phyloP scores from a whole-genome alignment of 2,113 vertebrate genomes.

The Muntiacus reevesi region DNA sequence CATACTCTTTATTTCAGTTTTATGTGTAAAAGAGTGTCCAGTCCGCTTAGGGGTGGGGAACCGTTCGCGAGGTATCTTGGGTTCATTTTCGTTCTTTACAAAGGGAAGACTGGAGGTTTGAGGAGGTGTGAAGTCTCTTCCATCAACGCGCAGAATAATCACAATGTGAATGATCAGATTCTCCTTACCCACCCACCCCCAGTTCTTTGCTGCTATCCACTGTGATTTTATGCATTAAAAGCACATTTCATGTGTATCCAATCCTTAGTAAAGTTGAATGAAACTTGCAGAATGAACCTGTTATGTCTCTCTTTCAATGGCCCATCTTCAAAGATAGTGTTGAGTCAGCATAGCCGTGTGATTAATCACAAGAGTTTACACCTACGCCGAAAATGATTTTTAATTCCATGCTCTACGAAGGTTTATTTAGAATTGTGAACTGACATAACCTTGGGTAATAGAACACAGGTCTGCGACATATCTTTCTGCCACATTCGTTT shows the following conservation, averaged over 20 bases:
- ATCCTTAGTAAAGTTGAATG: slow-evolving; percentile 79
- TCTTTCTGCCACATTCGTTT: slow-evolving; percentile 57
- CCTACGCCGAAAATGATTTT: slow-evolving; percentile 56
- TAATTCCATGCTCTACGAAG: slow-evolving; percentile 35
- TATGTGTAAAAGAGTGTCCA: slow-evolving; percentile 77
- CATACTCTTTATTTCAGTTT: slow-evolving; percentile 81
- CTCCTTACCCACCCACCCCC: slow-evolving; percentile 71
- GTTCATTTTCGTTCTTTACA: slow-evolving; percentile 67
- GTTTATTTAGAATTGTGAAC: slow-evolving; percentile 39
- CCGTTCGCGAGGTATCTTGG: slow-evolving; percentile 58
- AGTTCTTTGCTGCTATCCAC: slow-evolving; percentile 89
- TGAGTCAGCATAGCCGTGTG: slow-evolving; percentile 53
- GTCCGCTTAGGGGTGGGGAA: slow-evolving; percentile 69
- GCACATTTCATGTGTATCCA: slow-evolving; percentile 87
- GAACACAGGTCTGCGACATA: slow-evolving; percentile 63
- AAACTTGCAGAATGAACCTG: slow-evolving; percentile 76
- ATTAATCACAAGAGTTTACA: slow-evolving; percentile 60
- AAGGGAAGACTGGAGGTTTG: slow-evolving; percentile 78
- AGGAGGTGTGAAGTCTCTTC: slow-evolving; percentile 81
- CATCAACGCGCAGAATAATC: slow-evolving; percentile 83
- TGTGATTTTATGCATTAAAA: slow-evolving; percentile 90
- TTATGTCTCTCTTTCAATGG: slow-evolving; percentile 63
- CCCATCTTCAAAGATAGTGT: slow-evolving; percentile 44
- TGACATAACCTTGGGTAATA: slow-evolving; percentile 60
- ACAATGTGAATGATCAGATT: slow-evolving; percentile 86